Evolutionary conservation across 2,888 invertebrate genomes (phyloP).

Genomic region (Blera fallax): DNA sequence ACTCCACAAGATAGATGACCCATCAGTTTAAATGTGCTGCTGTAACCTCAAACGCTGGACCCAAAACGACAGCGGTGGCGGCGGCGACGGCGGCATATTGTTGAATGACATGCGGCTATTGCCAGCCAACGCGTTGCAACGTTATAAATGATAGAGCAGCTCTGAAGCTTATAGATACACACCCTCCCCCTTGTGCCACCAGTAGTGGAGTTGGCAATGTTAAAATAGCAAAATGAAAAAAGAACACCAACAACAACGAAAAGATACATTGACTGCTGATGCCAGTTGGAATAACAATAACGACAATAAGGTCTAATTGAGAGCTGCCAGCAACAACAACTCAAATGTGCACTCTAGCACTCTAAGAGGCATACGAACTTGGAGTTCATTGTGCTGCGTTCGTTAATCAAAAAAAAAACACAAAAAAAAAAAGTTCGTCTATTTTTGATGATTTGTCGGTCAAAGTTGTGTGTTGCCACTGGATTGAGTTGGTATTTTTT

Average conservation of each 20-base stretch:
- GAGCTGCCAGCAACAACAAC: conserved; percentile 37
- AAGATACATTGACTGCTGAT: conserved; percentile 5
- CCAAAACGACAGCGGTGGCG: background rate
- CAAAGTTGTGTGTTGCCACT: conserved; percentile 16
- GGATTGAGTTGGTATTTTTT: background rate
- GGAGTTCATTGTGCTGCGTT: conserved; percentile 44
- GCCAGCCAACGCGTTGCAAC: conserved; percentile 1
- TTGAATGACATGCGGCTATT: background rate
- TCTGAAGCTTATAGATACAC: background rate
- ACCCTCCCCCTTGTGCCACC: background rate
- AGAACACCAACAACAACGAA: background rate
- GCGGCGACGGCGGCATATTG: no score
- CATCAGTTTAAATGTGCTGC: conserved; percentile 36
- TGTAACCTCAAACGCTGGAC: conserved; percentile 10
- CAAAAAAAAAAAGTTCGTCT: background rate
- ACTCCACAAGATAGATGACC: conserved; percentile 24
- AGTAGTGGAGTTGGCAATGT: conserved; percentile 17
- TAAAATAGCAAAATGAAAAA: conserved; percentile 3
- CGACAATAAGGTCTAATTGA: conserved; percentile 49
- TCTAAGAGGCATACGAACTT: conserved; percentile 13
- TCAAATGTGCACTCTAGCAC: conserved; percentile 22
- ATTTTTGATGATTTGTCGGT: background rate
- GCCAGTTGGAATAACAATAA: conserved; percentile 38
- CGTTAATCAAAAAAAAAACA: background rate
- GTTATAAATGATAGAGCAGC: background rate